Evolutionary conservation across 1,140 invertebrate genomes (phyloP).

Genomic region (Telenomus remus): DNA sequence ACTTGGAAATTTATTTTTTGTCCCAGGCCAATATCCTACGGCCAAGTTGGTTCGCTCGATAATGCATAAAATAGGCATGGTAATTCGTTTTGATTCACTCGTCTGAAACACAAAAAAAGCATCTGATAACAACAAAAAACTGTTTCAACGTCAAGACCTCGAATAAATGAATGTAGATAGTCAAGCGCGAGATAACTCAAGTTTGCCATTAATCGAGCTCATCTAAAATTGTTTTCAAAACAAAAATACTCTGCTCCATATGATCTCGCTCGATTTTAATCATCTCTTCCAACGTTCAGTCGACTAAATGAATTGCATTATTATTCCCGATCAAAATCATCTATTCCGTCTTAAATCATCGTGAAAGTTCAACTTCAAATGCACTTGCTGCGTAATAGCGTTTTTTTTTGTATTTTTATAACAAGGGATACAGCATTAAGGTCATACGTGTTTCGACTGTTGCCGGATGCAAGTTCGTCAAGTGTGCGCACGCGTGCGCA

Average conservation of each 20-base stretch:
- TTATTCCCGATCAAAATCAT: too few relatives aligned
- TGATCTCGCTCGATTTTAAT: too few relatives aligned
- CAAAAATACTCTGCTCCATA: too few relatives aligned
- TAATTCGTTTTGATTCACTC: slow-evolving; percentile 44
- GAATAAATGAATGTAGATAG: slow-evolving; percentile 34
- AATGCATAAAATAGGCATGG: slow-evolving; percentile 47
- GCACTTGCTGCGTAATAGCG: too few relatives aligned
- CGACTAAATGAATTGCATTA: too few relatives aligned
- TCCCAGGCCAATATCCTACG: slow-evolving; percentile 7
- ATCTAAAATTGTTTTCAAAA: too few relatives aligned
- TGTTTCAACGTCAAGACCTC: slow-evolving; percentile 20
- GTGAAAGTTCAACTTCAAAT: too few relatives aligned
- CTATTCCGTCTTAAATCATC: too few relatives aligned
- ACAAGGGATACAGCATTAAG: too few relatives aligned
- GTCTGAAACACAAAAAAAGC: slow-evolving; percentile 6
- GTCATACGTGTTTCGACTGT: neutral
- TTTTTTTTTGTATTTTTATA: too few relatives aligned
- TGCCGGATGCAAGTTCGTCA: too few relatives aligned
- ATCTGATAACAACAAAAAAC: slow-evolving; percentile 12
- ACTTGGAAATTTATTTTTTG: slow-evolving; percentile 15
- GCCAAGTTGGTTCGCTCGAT: slow-evolving; percentile 28
- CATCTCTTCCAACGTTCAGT: too few relatives aligned
- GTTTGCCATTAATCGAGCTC: slow-evolving; percentile 8
- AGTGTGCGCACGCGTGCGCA: neutral
- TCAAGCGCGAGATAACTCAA: slow-evolving; percentile 5